Base-by-base conservation (phyloP, 2,797 vertebrate genomes). In the Paramormyrops hopkinsi region DNA sequence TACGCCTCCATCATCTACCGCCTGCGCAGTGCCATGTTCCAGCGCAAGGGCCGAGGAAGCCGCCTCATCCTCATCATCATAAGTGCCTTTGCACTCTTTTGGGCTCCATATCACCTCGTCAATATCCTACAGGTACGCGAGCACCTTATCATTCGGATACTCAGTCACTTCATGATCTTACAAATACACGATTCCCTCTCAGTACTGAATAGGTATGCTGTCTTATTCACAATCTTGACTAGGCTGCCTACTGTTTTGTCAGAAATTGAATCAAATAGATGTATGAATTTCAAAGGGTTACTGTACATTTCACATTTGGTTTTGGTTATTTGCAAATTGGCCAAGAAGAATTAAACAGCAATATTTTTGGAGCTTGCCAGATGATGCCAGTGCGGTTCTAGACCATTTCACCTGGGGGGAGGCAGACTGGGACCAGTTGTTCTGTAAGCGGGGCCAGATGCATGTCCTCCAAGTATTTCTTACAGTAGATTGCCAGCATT, bases 101-200 rank as follows among this genome's bases (percentile, higher is more conserved):
- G 97, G 97, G 89, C 97, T 90, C 97, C 97, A 11, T 98, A 97
- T 89, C 95, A 96, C 91, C 86, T 95, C 4, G 89, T 96, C 93
- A 96, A 96, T 92, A 88, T 95, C 85, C 90, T 95, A 19, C 92
- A 96, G 95, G 95, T 96, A 59, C 6, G 29, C 12, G 14, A 17
- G 89, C 95, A 96, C 92, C 44, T n/a, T 22, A 17, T 22, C 17
- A 19, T 83, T 83, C 41, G 9, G n/a, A 7, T 11, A 6, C 46
- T 11, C 41, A 1, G 22, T 11, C 44, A 46, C 7, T 48, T 50
- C 19, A 11, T 9, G 19, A 22, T 50, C 37, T 83, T n/a, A n/a
- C 0, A 17, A 48, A 19, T 48, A 82, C 8, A 48, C 19, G 9
- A 22, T 4, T 44, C 79, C 37, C 17, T 84, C n/a, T 50, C 3